Percentiles rank a stretch among this genome's conserved stretches.
phyloP scores from a whole-genome alignment of 2,113 vertebrate genomes.

The Anolis carolinensis region DNA sequence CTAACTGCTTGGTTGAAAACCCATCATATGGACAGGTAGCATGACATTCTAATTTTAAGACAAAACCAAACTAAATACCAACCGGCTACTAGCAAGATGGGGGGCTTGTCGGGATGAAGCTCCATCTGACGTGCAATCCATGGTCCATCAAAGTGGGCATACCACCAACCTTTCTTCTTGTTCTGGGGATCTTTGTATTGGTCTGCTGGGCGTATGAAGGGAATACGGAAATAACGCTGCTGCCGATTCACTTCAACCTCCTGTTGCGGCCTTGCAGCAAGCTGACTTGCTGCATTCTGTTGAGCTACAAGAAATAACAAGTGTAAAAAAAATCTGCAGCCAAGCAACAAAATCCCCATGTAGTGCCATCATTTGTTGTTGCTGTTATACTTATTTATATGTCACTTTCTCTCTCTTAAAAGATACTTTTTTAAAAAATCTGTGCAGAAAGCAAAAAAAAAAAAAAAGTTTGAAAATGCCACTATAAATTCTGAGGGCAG shows the following conservation, averaged over 20 bases:
- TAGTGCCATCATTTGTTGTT: too few species aligned
- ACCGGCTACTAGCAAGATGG: slow-evolving; percentile 96
- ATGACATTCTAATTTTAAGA: neutral
- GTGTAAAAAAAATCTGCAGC: slow-evolving; percentile 7
- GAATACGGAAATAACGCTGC: slow-evolving; percentile 97
- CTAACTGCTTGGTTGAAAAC: neutral
- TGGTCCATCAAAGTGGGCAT: slow-evolving; percentile 93
- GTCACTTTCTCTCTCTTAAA: too few species aligned
- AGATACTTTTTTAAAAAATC: neutral
- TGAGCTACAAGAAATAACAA: slow-evolving; percentile 78
- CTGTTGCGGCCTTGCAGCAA: slow-evolving; percentile 84
- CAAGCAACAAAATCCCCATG: too few species aligned
- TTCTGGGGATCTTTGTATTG: slow-evolving; percentile 92
- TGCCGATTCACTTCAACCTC: slow-evolving; percentile 87
- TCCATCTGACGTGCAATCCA: slow-evolving; percentile 99
- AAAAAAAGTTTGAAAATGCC: neutral
- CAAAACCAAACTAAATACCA: slow-evolving; percentile 53
- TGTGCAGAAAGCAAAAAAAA: neutral
- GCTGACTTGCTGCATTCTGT: slow-evolving; percentile 82
- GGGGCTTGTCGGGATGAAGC: slow-evolving; percentile 95
- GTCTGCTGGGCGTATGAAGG: slow-evolving; percentile 93
- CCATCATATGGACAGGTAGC: neutral
- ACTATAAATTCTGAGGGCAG: neutral
- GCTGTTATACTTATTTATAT: too few species aligned
- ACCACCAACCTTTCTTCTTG: slow-evolving; percentile 99